Conservation (phyloP, 92 coral and sea anemone genomes). For the Galaxea fascicularis region DNA sequence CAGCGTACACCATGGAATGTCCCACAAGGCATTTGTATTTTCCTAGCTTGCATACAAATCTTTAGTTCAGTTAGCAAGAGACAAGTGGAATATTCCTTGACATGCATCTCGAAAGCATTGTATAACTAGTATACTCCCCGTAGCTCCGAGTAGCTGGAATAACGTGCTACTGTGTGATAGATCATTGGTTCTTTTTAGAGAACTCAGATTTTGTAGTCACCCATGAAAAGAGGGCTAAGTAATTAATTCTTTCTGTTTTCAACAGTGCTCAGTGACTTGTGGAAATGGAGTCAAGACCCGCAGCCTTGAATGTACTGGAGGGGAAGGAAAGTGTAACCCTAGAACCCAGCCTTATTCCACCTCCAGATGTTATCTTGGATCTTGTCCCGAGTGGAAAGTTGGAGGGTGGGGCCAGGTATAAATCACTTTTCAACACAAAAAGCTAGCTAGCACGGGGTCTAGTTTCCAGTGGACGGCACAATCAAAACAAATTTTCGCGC, state of each 20-base stretch:
- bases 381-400: slow-evolving; percentile 70
- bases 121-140: too few relatives aligned
- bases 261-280: slow-evolving; percentile 86
- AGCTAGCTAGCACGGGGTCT: background rate
- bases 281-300: slow-evolving; percentile 77
- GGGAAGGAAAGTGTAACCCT: slow-evolving; percentile 42
- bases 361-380: slow-evolving; percentile 48
- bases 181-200: too few relatives aligned
- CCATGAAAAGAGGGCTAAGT: too few relatives aligned
- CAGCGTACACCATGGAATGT: background rate
- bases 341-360: slow-evolving; percentile 61
- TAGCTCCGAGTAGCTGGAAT: too few relatives aligned
- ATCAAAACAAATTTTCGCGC: too few relatives aligned
- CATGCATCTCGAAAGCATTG: too few relatives aligned
- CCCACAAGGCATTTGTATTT: too few relatives aligned
- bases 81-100: too few relatives aligned
- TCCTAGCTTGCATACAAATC: too few relatives aligned
- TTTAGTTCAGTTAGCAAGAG: too few relatives aligned
- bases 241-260: background rate
- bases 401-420: slow-evolving; percentile 71
- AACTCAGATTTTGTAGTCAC: too few relatives aligned
- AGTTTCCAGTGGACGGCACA: background rate
- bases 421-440: background rate
- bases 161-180: too few relatives aligned
- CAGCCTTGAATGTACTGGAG: slow-evolving; percentile 55